Percentiles rank a stretch among this genome's conserved stretches.
phyloP scores from a whole-genome alignment of 2,888 invertebrate species.

The Agrochola macilenta region DNA sequence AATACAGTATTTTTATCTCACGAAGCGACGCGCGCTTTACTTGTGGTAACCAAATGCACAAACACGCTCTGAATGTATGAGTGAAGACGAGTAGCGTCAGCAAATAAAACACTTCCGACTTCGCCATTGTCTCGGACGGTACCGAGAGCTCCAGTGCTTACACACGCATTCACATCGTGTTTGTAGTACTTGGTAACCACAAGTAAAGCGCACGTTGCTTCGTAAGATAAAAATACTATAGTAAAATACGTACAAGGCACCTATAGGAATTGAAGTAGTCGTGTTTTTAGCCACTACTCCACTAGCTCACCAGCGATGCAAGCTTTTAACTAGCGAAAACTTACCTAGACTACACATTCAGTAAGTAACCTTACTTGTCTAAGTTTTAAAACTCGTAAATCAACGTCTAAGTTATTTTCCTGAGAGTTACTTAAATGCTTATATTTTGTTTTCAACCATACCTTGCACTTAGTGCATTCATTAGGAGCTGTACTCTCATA shows the following conservation, averaged over 20 bases:
- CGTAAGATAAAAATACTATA: not conserved
- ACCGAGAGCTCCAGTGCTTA: too few species aligned
- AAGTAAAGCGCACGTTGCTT: not conserved
- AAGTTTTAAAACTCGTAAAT: conserved; percentile 54
- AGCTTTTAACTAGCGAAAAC: conserved; percentile 7
- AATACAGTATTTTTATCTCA: too few species aligned
- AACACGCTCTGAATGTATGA: too few species aligned
- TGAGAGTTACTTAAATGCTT: conserved; percentile 17
- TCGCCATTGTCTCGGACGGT: too few species aligned
- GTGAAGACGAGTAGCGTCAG: too few species aligned
- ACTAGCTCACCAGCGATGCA: not conserved
- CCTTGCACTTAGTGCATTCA: conserved; percentile 24
- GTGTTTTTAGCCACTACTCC: not conserved
- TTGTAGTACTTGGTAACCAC: not conserved
- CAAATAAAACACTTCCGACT: too few species aligned
- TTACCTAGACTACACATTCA: conserved; percentile 1
- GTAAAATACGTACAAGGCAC: not conserved
- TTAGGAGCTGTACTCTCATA: conserved; percentile 11
- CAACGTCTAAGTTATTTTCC: conserved; percentile 42
- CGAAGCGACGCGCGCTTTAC: too few species aligned
- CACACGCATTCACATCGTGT: too few species aligned
- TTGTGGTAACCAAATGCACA: too few species aligned
- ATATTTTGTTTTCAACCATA: conserved; percentile 6
- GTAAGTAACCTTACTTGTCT: conserved; percentile 10
- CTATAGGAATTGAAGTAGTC: not conserved